Percentiles rank a stretch among this genome's conserved stretches.
Evolutionary conservation across 2,888 invertebrate genomes (phyloP).

Genomic region (Rosalia funebris): DNA sequence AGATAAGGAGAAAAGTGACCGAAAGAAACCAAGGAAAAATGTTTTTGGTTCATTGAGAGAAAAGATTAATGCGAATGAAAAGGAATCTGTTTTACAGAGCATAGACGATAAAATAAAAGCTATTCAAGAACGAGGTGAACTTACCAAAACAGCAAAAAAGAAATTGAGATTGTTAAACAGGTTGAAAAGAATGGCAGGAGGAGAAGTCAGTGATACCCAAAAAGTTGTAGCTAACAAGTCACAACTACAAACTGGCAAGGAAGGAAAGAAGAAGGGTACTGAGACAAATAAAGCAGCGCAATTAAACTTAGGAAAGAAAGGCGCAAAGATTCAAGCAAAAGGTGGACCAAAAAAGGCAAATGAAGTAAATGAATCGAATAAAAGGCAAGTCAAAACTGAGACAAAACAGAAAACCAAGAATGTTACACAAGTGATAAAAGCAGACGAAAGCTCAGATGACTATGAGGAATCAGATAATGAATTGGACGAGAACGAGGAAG

Average conservation of each 20-base stretch:
- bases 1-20: constrained; percentile 3
- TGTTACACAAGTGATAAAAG: background rate
- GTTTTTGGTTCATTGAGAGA: constrained; percentile 33
- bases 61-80: constrained; percentile 35
- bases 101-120: constrained; percentile 39
- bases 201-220: constrained; percentile 6
- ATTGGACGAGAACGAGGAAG: constrained; percentile 37
- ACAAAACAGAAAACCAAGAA: too few relatives aligned
- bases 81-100: constrained; percentile 30
- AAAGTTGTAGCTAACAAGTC: background rate
- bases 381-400: too few relatives aligned
- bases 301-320: background rate
- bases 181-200: constrained; percentile 32
- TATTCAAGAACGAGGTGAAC: constrained; percentile 33
- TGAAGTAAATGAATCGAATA: constrained; percentile 15
- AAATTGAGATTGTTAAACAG: constrained; percentile 39
- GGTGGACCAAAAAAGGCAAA: constrained; percentile 11
- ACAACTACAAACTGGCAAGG: background rate
- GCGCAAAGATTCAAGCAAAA: constrained; percentile 28
- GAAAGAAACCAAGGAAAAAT: constrained; percentile 20
- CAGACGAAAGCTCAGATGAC: constrained; percentile 30
- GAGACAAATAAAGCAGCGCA: constrained; percentile 2
- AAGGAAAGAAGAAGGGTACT: background rate
- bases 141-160: constrained; percentile 46
- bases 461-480: constrained; percentile 35